These are phyloP conservation scores for Cheilosia vernalis DNA, from an alignment of 2,888 invertebrate genomes.

Conservation along the genomic window DNA sequence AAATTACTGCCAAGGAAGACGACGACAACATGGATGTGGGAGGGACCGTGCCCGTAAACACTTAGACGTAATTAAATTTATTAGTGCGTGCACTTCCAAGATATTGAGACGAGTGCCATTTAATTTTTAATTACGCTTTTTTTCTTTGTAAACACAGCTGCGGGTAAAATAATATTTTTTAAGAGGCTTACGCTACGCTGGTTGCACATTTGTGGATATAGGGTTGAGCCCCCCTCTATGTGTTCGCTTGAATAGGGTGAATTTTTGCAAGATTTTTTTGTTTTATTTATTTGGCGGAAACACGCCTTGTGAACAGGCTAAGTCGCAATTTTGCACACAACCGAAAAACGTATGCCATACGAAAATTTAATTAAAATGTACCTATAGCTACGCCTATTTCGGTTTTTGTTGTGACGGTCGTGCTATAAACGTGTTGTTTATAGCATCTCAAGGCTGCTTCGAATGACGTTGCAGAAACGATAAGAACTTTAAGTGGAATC, in stretches of 20 bases:
- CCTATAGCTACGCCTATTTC: background rate
- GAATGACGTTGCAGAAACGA: slow-evolving; percentile 60
- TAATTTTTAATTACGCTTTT: slow-evolving; percentile 10
- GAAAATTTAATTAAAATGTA: background rate
- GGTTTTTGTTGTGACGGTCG: background rate
- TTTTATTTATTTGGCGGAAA: slow-evolving; percentile 19
- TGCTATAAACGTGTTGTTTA: slow-evolving; percentile 25
- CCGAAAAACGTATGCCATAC: slow-evolving; percentile 2
- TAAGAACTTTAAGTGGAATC: slow-evolving; percentile 39
- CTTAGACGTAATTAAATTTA: slow-evolving; percentile 71
- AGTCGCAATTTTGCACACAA: slow-evolving; percentile 9
- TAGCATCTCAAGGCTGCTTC: slow-evolving; percentile 23
- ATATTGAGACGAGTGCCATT: background rate
- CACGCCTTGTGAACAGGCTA: slow-evolving; percentile 32
- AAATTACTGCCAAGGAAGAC: slow-evolving; percentile 5
- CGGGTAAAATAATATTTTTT: background rate
- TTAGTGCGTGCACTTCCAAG: slow-evolving; percentile 68
- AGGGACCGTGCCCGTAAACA: slow-evolving; percentile 50
- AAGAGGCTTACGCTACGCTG: slow-evolving; percentile 31
- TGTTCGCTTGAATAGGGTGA: slow-evolving; percentile 15
- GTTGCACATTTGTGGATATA: slow-evolving; percentile 23
- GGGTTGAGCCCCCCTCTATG: background rate
- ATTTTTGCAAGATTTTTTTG: slow-evolving; percentile 21
- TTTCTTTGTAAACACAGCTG: slow-evolving; percentile 1
- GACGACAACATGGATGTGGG: slow-evolving; percentile 10